phyloP scores from a whole-genome alignment of 2,797 vertebrate genomes.

The Smutsia gigantea region DNA sequence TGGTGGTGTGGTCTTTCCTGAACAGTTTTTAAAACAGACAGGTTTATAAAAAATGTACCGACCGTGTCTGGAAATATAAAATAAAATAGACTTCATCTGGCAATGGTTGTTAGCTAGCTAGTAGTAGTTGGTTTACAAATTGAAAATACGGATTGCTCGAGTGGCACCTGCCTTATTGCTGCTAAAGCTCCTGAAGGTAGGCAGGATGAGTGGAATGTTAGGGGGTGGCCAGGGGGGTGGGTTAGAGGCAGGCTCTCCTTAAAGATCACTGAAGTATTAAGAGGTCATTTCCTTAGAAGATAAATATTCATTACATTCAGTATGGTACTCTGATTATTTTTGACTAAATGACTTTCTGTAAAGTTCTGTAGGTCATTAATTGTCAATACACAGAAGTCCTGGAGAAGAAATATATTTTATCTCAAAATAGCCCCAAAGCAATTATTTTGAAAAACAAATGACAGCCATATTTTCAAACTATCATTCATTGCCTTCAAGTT shows the following conservation, averaged over 20 bases:
- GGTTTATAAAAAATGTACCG: conserved; percentile 10
- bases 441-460: conserved; percentile 46
- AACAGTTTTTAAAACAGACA: conserved; percentile 8
- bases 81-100: conserved; percentile 18
- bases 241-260: background rate
- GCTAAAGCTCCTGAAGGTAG: background rate
- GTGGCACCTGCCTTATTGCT: background rate
- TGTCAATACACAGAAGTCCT: conserved; percentile 60
- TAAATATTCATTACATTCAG: conserved; percentile 49
- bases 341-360: background rate
- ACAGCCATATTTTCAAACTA: conserved; percentile 54
- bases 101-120: background rate
- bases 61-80: conserved; percentile 1
- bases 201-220: background rate
- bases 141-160: background rate
- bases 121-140: conserved; percentile 8
- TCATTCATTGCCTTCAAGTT: conserved; percentile 46
- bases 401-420: conserved; percentile 11
- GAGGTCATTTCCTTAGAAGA: background rate
- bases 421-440: conserved; percentile 40
- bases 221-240: background rate
- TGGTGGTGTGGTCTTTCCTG: conserved; percentile 50
- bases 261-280: background rate
- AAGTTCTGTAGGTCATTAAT: conserved; percentile 58
- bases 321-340: background rate